Evolutionary conservation across 2,113 vertebrate genomes (phyloP).

Genomic region (Elgaria multicarinata): DNA sequence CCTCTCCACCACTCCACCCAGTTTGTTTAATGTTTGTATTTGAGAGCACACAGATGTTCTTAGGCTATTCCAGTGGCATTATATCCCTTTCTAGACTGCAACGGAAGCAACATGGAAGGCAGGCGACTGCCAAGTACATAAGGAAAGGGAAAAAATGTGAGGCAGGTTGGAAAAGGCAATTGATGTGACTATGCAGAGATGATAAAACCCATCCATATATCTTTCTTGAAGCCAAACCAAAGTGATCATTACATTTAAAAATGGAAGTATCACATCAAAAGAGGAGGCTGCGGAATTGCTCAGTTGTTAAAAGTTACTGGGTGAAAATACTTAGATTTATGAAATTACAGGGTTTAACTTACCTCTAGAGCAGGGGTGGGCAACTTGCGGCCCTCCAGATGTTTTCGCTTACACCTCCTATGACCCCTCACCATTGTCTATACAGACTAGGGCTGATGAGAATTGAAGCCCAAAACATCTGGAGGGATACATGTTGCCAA

Average conservation of each 20-base stretch:
- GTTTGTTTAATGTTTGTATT: constrained; percentile 22
- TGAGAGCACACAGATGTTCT: constrained; percentile 8
- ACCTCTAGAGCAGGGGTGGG: too few species aligned
- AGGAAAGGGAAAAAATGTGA: neutral
- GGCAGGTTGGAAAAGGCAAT: neutral
- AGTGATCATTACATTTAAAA: neutral
- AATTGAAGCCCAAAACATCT: too few species aligned
- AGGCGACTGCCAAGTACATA: neutral
- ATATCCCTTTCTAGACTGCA: neutral
- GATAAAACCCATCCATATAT: neutral
- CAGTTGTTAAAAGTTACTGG: neutral
- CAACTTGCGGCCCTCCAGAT: too few species aligned
- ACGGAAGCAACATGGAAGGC: neutral
- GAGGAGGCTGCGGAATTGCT: neutral
- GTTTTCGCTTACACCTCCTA: too few species aligned
- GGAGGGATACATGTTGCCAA: too few species aligned
- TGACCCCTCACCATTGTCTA: too few species aligned
- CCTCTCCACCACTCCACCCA: neutral
- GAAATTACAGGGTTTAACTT: neutral
- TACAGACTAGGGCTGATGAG: too few species aligned
- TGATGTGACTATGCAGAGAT: neutral
- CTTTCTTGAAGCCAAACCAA: neutral
- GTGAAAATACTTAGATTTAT: neutral
- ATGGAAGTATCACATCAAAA: neutral
- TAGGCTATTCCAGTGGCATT: neutral